phyloP scores from a whole-genome alignment of 1,140 invertebrate genomes.

The Phymastichus coffea region DNA sequence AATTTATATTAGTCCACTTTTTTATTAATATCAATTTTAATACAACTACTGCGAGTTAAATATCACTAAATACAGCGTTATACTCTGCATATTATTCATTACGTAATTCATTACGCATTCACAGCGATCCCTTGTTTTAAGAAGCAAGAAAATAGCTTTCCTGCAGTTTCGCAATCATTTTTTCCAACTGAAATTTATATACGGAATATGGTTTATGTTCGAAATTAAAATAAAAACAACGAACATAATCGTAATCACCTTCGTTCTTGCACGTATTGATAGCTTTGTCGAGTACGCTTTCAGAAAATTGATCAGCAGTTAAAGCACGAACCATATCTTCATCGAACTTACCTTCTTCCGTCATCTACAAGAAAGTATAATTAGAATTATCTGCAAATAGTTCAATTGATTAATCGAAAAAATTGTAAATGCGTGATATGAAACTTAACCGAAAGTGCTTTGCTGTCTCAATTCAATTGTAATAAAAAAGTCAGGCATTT shows the following conservation, averaged over 20 bases:
- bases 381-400: not conserved
- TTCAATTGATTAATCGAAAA: no score
- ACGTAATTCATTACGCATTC: no score
- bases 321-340: not conserved
- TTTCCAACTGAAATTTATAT: not conserved
- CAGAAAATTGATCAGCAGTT: not conserved
- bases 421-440: not conserved
- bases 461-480: no score
- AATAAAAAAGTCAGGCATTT: no score
- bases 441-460: no score
- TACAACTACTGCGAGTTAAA: no score
- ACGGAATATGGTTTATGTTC: not conserved
- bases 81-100: no score
- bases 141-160: not conserved
- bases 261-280: conserved; percentile 1
- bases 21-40: no score
- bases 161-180: not conserved
- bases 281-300: not conserved
- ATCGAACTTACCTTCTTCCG: not conserved
- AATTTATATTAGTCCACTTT: no score
- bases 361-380: conserved; percentile 1
- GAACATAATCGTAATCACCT: no score
- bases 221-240: not conserved
- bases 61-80: no score
- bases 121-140: no score